phyloP scores from a whole-genome alignment of 2,113 vertebrate genomes.

The Apaloderma vittatum region DNA sequence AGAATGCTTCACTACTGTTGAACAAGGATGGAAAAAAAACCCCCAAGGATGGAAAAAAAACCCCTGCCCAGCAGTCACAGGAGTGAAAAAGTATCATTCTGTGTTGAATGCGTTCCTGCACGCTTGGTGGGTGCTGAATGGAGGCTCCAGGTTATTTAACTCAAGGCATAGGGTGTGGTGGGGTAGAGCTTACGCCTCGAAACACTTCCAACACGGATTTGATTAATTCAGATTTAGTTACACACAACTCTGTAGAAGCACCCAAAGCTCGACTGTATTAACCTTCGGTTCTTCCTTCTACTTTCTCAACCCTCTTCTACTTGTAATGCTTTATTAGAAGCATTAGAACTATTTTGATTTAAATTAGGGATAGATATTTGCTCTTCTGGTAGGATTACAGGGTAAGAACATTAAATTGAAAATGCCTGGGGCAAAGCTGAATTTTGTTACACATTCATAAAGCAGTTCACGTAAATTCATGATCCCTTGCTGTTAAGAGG shows the following conservation, averaged over 20 bases:
- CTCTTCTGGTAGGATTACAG: slow-evolving; percentile 38
- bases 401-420: slow-evolving; percentile 25
- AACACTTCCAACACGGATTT: background rate
- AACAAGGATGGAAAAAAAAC: background rate
- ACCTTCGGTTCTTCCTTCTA: background rate
- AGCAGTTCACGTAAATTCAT: slow-evolving; percentile 24
- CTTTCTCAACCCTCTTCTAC: background rate
- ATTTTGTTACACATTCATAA: slow-evolving; percentile 34
- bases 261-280: background rate
- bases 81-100: background rate
- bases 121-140: background rate
- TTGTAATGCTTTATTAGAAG: slow-evolving; percentile 7
- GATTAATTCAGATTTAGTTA: background rate
- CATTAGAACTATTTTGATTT: slow-evolving; percentile 47
- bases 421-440: slow-evolving; percentile 34
- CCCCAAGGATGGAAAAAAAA: background rate
- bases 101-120: background rate
- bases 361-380: slow-evolving; percentile 35
- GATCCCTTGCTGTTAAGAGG: slow-evolving; percentile 28
- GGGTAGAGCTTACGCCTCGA: background rate
- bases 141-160: background rate
- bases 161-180: background rate
- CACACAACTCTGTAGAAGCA: background rate
- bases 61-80: background rate
- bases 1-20: background rate